phyloP scores from a whole-genome alignment of 1,140 invertebrate genomes.

The Eurosta solidaginis region DNA sequence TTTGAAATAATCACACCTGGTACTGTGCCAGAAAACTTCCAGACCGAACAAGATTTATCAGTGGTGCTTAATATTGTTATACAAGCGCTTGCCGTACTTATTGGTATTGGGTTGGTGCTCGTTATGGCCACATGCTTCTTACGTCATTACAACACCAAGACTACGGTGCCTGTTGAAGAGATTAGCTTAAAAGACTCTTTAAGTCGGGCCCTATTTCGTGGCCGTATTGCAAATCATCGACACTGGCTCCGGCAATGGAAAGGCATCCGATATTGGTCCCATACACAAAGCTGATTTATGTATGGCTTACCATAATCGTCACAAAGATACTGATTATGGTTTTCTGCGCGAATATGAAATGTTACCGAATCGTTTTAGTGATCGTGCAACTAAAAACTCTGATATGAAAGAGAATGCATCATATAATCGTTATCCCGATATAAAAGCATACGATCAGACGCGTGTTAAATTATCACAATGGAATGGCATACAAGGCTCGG shows the following conservation, averaged over 20 bases:
- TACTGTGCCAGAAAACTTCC: too few relatives aligned
- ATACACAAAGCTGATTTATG: constrained; percentile 73
- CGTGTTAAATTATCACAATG: constrained; percentile 80
- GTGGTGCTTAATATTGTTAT: too few relatives aligned
- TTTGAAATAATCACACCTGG: too few relatives aligned
- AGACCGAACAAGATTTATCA: too few relatives aligned
- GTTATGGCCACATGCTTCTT: constrained; percentile 71
- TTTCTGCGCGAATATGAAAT: too few relatives aligned
- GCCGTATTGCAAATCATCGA: constrained; percentile 52
- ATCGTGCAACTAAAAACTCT: too few relatives aligned
- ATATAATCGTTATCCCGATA: constrained; percentile 87
- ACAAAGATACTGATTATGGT: too few relatives aligned
- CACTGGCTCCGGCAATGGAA: constrained; percentile 61
- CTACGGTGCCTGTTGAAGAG: constrained; percentile 75
- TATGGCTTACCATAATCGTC: too few relatives aligned
- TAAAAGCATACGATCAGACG: constrained; percentile 92
- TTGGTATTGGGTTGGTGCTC: constrained; percentile 70
- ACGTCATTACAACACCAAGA: constrained; percentile 71
- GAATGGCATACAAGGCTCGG: too few relatives aligned
- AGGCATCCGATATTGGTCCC: constrained; percentile 81
- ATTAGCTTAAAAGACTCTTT: constrained; percentile 72
- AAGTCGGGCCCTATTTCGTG: constrained; percentile 56
- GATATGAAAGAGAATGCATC: constrained; percentile 87
- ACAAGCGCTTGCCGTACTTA: too few relatives aligned
- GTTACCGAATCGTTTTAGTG: too few relatives aligned